Evolutionary conservation across 2,113 vertebrate species (phyloP).

Genomic region (Tympanuchus pallidicinctus): DNA sequence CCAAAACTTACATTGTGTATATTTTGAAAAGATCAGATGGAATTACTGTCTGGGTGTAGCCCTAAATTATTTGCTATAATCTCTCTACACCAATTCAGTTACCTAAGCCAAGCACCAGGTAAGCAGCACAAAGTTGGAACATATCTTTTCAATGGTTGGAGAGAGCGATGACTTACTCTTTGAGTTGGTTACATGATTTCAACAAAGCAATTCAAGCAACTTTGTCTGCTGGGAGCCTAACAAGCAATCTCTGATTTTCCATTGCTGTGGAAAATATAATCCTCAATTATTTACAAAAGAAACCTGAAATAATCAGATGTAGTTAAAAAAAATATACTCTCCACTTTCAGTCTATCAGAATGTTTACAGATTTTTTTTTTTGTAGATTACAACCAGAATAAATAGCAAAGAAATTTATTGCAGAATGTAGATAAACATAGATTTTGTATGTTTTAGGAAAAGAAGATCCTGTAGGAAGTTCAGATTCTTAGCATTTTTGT

Average conservation of each 20-base stretch:
- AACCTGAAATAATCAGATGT: conserved; percentile 15
- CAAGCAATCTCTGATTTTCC: conserved; percentile 18
- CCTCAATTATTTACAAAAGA: conserved; percentile 16
- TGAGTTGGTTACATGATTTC: neutral
- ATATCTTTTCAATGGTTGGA: neutral
- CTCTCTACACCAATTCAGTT: neutral
- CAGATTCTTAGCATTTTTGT: conserved; percentile 40
- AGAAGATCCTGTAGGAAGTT: conserved; percentile 23
- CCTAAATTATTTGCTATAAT: neutral
- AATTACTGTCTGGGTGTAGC: neutral
- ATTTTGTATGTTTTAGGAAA: conserved; percentile 2
- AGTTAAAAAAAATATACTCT: neutral
- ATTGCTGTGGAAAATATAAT: conserved; percentile 45
- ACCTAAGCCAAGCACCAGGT: neutral
- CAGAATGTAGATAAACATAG: conserved; percentile 36
- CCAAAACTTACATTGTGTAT: neutral
- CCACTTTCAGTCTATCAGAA: neutral
- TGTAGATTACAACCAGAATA: conserved; percentile 5
- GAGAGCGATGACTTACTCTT: neutral
- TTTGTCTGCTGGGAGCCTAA: neutral
- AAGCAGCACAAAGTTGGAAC: neutral
- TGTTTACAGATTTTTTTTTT: conserved; percentile 1
- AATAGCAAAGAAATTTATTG: conserved; percentile 22
- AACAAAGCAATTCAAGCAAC: neutral
- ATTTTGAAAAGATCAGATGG: neutral